phyloP scores from a whole-genome alignment of 2,888 invertebrate genomes.

The Drosophila mulleri region DNA sequence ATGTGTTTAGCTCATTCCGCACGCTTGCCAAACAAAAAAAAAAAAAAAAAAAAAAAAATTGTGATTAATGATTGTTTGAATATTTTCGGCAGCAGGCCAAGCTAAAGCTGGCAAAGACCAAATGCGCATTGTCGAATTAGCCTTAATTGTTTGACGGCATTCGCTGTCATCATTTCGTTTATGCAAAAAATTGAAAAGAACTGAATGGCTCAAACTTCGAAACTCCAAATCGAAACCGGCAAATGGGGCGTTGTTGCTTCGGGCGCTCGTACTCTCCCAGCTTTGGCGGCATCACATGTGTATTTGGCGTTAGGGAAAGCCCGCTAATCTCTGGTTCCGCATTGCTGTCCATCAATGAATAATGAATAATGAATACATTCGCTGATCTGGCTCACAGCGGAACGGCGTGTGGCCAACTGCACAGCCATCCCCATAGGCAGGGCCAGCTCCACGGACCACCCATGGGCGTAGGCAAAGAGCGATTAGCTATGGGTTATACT shows the following conservation, averaged over 20 bases:
- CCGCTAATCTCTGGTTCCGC: constrained; percentile 70
- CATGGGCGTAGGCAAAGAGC: not conserved
- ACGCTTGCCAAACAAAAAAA: constrained; percentile 1
- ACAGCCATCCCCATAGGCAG: not conserved
- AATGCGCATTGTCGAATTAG: constrained; percentile 68
- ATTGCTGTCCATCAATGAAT: constrained; percentile 65
- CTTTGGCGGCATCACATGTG: constrained; percentile 45
- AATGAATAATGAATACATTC: constrained; percentile 39
- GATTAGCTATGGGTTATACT: not conserved
- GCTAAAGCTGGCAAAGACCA: constrained; percentile 24
- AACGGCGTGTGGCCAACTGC: constrained; percentile 6
- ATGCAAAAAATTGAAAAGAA: constrained; percentile 30
- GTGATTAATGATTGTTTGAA: constrained; percentile 72
- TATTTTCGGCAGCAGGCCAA: constrained; percentile 57
- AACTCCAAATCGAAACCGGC: constrained; percentile 14
- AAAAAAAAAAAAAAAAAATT: constrained; percentile 4
- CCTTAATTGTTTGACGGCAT: constrained; percentile 68
- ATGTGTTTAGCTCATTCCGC: constrained; percentile 34
- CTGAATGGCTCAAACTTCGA: constrained; percentile 2
- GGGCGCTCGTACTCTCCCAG: constrained; percentile 27
- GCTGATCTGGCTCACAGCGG: constrained; percentile 7
- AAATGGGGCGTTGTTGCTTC: constrained; percentile 53
- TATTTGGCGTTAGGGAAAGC: constrained; percentile 26
- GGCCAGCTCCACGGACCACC: constrained; percentile 8
- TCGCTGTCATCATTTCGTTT: constrained; percentile 55